phyloP scores from a whole-genome alignment of 2,797 vertebrate genomes.

The Nannoperca australis region DNA sequence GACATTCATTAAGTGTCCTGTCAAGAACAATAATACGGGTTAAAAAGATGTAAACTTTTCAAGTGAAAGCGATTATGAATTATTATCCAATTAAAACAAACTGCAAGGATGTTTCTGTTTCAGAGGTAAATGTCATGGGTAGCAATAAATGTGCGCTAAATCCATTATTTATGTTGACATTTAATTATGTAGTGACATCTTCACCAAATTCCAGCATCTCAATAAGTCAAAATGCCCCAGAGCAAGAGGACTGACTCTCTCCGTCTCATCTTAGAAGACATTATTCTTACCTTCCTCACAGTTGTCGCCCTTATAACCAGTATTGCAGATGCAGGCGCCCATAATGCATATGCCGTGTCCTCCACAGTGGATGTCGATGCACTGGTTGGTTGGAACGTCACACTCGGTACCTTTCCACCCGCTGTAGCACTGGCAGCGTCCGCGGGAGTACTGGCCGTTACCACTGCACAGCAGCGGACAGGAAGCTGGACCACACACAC shows the following conservation, averaged over 20 bases:
- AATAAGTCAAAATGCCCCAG: background rate
- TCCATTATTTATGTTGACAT: conserved; percentile 15
- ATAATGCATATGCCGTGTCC: conserved; percentile 96
- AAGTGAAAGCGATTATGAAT: background rate
- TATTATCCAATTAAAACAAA: conserved; percentile 18
- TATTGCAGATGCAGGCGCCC: conserved; percentile 96
- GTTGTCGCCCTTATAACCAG: conserved; percentile 96
- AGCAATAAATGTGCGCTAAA: background rate
- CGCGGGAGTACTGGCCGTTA: conserved; percentile 97
- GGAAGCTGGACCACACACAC: conserved; percentile 84
- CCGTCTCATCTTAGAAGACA: background rate
- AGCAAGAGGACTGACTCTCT: background rate
- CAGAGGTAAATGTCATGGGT: conserved; percentile 10
- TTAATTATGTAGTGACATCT: background rate
- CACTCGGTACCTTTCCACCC: conserved; percentile 99
- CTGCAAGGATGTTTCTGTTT: background rate
- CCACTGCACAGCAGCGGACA: conserved; percentile 97
- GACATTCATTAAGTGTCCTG: background rate
- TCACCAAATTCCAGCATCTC: background rate
- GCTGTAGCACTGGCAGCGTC: conserved; percentile 97
- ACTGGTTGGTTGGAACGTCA: conserved; percentile 94
- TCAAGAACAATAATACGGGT: background rate
- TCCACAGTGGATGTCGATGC: conserved; percentile 95
- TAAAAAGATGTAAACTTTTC: background rate
- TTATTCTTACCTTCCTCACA: conserved; percentile 94